These are phyloP conservation scores for Cynopterus brachyotis DNA, from an alignment of 2,113 vertebrate species.

Conservation along the genomic window DNA sequence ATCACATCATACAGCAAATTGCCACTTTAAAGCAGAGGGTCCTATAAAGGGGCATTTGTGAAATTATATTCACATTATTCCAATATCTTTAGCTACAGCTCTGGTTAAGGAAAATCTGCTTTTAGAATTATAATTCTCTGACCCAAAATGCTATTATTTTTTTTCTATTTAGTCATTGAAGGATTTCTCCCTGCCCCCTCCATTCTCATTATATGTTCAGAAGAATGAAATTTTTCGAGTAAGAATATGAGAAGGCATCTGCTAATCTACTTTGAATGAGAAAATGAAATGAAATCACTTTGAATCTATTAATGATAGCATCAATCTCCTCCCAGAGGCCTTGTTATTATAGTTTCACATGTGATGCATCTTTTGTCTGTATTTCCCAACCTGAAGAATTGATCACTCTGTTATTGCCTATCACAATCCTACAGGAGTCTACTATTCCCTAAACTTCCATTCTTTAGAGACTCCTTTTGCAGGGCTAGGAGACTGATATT, in stretches of 20 bases:
- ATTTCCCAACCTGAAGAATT: not conserved
- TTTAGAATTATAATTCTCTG: constrained; percentile 58
- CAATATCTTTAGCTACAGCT: constrained; percentile 12
- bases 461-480: not conserved
- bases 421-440: not conserved
- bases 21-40: constrained; percentile 38
- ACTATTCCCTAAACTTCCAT: not conserved
- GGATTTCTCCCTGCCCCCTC: not conserved
- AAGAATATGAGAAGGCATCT: not conserved
- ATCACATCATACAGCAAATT: constrained; percentile 24
- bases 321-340: not conserved
- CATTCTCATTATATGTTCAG: constrained; percentile 44
- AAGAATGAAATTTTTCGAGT: constrained; percentile 43
- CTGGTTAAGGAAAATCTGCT: constrained; percentile 36
- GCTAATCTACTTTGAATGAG: constrained; percentile 33
- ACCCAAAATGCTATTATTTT: constrained; percentile 48
- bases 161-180: constrained; percentile 29
- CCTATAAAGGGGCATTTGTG: constrained; percentile 23
- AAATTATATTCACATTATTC: constrained; percentile 60
- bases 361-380: not conserved
- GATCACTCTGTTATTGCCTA: not conserved
- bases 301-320: constrained; percentile 21
- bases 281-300: constrained; percentile 22
- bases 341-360: not conserved
- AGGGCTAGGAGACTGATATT: not conserved